Conservation (phyloP, 2,888 invertebrate genomes). For the Cryptocephalus moraei region DNA sequence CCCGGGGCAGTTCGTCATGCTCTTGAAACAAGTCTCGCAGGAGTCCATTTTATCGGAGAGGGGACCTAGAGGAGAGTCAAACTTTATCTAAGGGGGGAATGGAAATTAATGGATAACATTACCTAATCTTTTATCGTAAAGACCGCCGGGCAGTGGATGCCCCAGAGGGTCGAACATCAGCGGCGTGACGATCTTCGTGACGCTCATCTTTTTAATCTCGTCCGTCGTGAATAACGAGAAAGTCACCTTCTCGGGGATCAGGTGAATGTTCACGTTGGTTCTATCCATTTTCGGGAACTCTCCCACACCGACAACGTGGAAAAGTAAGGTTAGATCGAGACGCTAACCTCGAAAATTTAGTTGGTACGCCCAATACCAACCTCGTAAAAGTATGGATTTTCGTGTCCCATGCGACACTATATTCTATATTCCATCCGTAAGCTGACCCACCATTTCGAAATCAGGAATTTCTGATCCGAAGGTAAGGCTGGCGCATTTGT, state of each 20-base stretch:
- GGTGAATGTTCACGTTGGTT: constrained; percentile 7
- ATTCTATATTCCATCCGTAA: no score
- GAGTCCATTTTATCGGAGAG: constrained; percentile 52
- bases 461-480: no score
- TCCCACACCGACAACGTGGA: no score
- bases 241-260: constrained; percentile 30
- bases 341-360: no score
- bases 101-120: constrained; percentile 2
- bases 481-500: no score
- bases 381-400: no score
- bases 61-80: constrained; percentile 38
- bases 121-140: constrained; percentile 83
- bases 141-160: constrained; percentile 73
- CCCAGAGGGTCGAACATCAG: constrained; percentile 73
- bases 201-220: constrained; percentile 71
- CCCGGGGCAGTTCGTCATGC: constrained; percentile 65
- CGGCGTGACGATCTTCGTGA: constrained; percentile 68
- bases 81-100: neutral
- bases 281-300: no score
- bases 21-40: constrained; percentile 72
- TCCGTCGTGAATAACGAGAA: constrained; percentile 68
- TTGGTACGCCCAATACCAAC: no score
- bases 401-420: no score
- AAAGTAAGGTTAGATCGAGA: no score
- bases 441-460: no score